phyloP scores from a whole-genome alignment of 53 echinoderm and acorn worm species.

The Arbacia lixula region DNA sequence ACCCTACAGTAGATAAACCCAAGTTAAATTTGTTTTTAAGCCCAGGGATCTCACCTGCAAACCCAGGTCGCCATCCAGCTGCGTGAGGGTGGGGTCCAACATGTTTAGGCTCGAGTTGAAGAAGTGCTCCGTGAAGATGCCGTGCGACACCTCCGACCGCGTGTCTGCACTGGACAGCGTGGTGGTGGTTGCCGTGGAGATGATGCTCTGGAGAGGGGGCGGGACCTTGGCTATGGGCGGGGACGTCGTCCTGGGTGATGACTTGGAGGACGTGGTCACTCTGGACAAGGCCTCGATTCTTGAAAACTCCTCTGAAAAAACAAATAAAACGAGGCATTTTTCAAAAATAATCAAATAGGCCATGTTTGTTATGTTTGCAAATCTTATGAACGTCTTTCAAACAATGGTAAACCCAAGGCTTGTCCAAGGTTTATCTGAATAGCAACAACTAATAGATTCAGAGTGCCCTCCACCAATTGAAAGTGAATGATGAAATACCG shows the following conservation, averaged over 20 bases:
- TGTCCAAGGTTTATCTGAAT: too few species aligned
- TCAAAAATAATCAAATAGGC: too few species aligned
- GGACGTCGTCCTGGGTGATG: constrained; percentile 58
- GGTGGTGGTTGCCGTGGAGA: constrained; percentile 64
- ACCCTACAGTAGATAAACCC: too few species aligned
- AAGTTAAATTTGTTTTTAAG: not conserved
- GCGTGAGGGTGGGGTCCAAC: constrained; percentile 63
- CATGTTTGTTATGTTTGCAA: too few species aligned
- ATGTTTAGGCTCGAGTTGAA: constrained; percentile 74
- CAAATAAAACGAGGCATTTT: too few species aligned
- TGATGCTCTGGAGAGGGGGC: constrained; percentile 51
- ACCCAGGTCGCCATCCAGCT: constrained; percentile 72
- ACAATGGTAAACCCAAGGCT: too few species aligned
- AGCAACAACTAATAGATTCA: too few species aligned
- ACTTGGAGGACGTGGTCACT: constrained; percentile 50
- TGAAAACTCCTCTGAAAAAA: constrained; percentile 64
- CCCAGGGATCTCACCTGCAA: constrained; percentile 46
- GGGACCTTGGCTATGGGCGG: constrained; percentile 35
- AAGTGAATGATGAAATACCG: too few species aligned
- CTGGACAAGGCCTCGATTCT: constrained; percentile 76
- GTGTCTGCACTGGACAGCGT: constrained; percentile 53
- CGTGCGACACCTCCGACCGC: constrained; percentile 43
- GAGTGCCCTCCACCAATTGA: too few species aligned
- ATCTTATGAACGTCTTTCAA: too few species aligned
- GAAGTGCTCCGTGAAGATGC: constrained; percentile 44